Conservation (phyloP, 2,888 invertebrate species). For the Melangyna quadrimaculata region DNA sequence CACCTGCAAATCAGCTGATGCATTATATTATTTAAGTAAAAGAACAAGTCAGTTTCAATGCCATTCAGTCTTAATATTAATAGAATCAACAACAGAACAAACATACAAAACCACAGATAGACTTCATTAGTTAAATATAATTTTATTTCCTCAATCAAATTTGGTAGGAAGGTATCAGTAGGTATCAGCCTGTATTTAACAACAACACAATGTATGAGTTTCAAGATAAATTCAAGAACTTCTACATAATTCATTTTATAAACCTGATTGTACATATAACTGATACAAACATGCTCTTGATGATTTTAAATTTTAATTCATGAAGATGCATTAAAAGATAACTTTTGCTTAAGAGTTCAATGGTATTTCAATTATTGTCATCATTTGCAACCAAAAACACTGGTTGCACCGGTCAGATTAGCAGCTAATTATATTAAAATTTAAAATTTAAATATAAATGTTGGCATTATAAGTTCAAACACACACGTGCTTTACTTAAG, state of each 20-base stretch:
- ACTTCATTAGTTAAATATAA: not conserved
- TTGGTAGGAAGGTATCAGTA: no score
- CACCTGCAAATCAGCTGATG: not conserved
- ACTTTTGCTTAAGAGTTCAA: not conserved
- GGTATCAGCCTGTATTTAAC: not conserved
- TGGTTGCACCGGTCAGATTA: not conserved
- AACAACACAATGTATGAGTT: not conserved
- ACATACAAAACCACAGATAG: not conserved
- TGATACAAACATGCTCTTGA: not conserved
- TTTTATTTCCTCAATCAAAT: conserved; percentile 13
- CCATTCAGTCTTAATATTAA: not conserved
- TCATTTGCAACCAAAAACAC: not conserved
- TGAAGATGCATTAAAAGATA: not conserved
- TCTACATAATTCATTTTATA: not conserved
- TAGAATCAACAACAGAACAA: not conserved
- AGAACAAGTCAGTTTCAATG: conserved; percentile 2
- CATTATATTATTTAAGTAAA: not conserved
- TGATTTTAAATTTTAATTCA: no score
- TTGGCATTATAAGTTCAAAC: not conserved
- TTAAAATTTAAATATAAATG: not conserved
- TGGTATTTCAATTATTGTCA: not conserved
- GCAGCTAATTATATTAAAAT: not conserved
- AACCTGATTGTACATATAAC: no score
- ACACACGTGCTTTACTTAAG: not conserved
- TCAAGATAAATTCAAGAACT: not conserved